Evolutionary conservation across 2,113 vertebrate genomes (phyloP).

Genomic region (Henicopernis longicauda): DNA sequence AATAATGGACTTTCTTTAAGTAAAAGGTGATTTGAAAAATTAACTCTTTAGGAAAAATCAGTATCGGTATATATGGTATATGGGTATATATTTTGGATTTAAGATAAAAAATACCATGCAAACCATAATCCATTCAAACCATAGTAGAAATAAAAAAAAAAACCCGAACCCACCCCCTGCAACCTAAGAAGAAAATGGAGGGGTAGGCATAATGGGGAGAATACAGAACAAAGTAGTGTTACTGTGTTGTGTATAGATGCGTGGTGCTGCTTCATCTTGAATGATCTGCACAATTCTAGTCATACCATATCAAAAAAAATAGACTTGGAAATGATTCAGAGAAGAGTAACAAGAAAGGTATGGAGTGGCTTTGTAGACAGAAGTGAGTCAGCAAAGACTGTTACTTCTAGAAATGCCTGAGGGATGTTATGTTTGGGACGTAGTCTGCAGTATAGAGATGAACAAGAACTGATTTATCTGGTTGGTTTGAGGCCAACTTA

Average conservation of each 20-base stretch:
- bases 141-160: background rate
- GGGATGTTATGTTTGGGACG: background rate
- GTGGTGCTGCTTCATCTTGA: background rate
- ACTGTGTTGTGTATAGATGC: background rate
- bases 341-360: background rate
- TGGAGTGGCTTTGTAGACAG: background rate
- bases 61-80: background rate
- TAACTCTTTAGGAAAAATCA: background rate
- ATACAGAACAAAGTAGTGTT: background rate
- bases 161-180: no score
- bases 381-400: background rate
- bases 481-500: background rate
- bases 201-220: background rate
- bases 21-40: background rate
- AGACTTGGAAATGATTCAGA: background rate
- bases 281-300: background rate
- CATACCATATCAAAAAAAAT: background rate
- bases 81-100: background rate
- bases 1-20: background rate
- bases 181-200: background rate
- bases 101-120: background rate
- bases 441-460: background rate
- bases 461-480: background rate
- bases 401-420: background rate
- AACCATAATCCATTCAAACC: background rate